Evolutionary conservation across 2,888 invertebrate species (phyloP).

Genomic region (Flexamia atlantica): DNA sequence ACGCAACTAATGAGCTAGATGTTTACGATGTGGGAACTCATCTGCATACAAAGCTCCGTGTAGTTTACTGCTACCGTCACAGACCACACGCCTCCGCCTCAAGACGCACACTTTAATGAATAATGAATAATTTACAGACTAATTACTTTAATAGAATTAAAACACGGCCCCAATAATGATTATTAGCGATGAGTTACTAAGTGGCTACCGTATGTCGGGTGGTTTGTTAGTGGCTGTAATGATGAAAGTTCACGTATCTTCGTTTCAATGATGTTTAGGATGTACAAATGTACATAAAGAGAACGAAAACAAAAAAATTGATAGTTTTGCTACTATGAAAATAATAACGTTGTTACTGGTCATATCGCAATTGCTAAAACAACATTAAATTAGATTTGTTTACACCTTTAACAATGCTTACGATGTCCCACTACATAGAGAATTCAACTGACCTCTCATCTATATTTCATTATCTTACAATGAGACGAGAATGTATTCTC

Average conservation of each 20-base stretch:
- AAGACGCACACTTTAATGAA: neutral
- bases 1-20: neutral
- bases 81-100: neutral
- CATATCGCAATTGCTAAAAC: no score
- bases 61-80: constrained; percentile 4
- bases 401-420: no score
- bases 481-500: no score
- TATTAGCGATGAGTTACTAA: constrained; percentile 12
- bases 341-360: no score
- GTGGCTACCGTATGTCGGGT: neutral
- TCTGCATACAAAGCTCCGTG: constrained; percentile 45
- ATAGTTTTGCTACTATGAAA: no score
- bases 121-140: constrained; percentile 20
- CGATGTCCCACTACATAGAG: no score
- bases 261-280: no score
- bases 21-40: constrained; percentile 34
- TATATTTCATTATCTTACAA: no score
- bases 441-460: no score
- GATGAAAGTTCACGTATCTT: neutral
- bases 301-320: no score
- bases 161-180: constrained; percentile 18
- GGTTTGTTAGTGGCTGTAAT: neutral
- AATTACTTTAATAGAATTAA: constrained; percentile 28
- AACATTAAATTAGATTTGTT: no score
- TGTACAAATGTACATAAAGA: no score